Base-by-base conservation (phyloP, 1,140 invertebrate genomes). In the Microplitis mediator region DNA sequence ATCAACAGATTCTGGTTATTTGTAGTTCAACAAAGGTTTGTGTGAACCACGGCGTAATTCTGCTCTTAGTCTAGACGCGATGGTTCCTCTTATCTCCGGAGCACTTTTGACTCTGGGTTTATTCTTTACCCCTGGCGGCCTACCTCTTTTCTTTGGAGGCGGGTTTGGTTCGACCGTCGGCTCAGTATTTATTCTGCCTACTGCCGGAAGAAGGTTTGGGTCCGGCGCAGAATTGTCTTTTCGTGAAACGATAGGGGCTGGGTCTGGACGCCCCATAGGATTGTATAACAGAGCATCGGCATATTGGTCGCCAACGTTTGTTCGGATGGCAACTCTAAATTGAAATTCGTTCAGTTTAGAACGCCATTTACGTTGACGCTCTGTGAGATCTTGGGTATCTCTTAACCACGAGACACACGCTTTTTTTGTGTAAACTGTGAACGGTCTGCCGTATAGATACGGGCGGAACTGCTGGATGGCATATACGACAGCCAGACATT, bases 381-480 rank as follows among this genome's bases (percentile, higher is more conserved):
- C 51, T 1, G 64, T 23, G n/a, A 31, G 16, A 0, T 61, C 45
- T 35, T 8, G 4, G 4, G 5, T 4, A 35, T 63, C 34, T 14
- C 50, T 8, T 13, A 89, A 68, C 79, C 81, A 89, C 60, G 65
- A 68, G 23, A 89, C 72, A 1, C 82, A 80, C 61, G 78, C 75
- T 60, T 88, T 86, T 69, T 90, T 87, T 0, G 86, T 88, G 14
- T 81, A 64, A 1, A 89, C 77, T 3, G 31, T 80, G 75, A 89
- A 88, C 35, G 80, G 74, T 31, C 52, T 79, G 14, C 81, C 81
- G 61, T 81, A 81, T 3, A 89, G 70, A 74, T 85, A 89, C 9
- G 79, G 77, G 58, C 78, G 56, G 63, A 87, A 88, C 39, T 85
- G 71, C 74, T 83, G 73, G 2, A 86, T 75, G 0, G 79, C 82